phyloP scores from a whole-genome alignment of 2,888 invertebrate genomes.

The Lobophora halterata region DNA sequence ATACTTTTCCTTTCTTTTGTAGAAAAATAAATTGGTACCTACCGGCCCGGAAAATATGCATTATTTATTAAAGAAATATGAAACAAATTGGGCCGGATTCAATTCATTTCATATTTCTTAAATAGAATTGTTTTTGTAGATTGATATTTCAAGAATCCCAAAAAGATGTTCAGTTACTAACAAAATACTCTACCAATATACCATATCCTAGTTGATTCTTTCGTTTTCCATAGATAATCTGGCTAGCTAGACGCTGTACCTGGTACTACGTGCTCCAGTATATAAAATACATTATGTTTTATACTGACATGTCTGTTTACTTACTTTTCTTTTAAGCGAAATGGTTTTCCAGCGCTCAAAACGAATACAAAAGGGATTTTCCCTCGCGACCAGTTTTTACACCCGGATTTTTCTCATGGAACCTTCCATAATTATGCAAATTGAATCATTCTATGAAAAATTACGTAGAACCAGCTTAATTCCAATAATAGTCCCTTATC shows the following conservation, averaged over 20 bases:
- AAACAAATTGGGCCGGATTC: constrained; percentile 10
- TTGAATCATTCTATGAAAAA: constrained; percentile 53
- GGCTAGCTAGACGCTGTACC: not conserved
- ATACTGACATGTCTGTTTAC: constrained; percentile 26
- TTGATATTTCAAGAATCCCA: no score
- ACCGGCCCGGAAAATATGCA: constrained; percentile 16
- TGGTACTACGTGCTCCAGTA: not conserved
- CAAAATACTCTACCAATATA: no score
- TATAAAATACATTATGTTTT: constrained; percentile 9
- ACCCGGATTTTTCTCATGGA: constrained; percentile 51
- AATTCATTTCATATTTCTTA: no score
- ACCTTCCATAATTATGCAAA: constrained; percentile 62
- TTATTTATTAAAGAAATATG: constrained; percentile 24
- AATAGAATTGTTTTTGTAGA: no score
- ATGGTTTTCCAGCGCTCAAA: constrained; percentile 32
- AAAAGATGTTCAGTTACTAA: no score
- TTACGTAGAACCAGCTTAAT: constrained; percentile 41
- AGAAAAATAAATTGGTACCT: constrained; percentile 26
- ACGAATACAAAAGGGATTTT: constrained; percentile 43
- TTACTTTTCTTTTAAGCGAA: constrained; percentile 37
- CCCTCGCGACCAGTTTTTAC: constrained; percentile 46
- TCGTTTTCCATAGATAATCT: no score
- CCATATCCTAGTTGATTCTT: no score
- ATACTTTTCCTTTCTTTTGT: constrained; percentile 27
- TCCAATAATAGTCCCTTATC: no score